Conservation (phyloP, 2,113 vertebrate genomes). For the Eptesicus fuscus region DNA sequence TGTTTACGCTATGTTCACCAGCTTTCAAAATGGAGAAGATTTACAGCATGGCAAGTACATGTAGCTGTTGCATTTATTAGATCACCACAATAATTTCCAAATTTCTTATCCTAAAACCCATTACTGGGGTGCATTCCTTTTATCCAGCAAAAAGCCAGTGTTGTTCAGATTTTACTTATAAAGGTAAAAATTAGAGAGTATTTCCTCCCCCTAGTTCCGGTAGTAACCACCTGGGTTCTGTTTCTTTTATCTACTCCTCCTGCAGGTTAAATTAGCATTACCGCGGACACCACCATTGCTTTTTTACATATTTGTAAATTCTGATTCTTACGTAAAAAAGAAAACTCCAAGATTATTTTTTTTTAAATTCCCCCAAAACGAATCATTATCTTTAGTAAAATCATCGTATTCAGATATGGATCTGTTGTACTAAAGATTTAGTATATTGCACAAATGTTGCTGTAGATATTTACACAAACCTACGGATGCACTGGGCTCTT, state of each 20-base stretch:
- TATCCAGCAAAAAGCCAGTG: not conserved
- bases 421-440: not conserved
- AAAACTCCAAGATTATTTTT: not conserved
- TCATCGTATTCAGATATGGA: not conserved
- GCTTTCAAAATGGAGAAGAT: conserved; percentile 32
- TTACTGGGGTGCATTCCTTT: not conserved
- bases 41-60: not conserved
- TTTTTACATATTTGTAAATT: conserved; percentile 32
- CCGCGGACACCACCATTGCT: not conserved
- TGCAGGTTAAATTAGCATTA: not conserved
- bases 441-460: not conserved
- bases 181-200: not conserved
- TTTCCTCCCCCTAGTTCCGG: not conserved
- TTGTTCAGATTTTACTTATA: conserved; percentile 1
- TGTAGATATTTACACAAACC: not conserved
- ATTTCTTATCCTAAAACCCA: not conserved
- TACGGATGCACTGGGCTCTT: not conserved
- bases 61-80: not conserved
- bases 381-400: not conserved
- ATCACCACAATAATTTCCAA: not conserved
- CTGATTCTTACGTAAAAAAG: not conserved
- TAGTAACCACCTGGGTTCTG: not conserved
- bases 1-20: not conserved
- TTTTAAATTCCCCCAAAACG: not conserved
- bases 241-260: not conserved